phyloP scores from a whole-genome alignment of 1,140 invertebrate species.

The Argopecten irradians region DNA sequence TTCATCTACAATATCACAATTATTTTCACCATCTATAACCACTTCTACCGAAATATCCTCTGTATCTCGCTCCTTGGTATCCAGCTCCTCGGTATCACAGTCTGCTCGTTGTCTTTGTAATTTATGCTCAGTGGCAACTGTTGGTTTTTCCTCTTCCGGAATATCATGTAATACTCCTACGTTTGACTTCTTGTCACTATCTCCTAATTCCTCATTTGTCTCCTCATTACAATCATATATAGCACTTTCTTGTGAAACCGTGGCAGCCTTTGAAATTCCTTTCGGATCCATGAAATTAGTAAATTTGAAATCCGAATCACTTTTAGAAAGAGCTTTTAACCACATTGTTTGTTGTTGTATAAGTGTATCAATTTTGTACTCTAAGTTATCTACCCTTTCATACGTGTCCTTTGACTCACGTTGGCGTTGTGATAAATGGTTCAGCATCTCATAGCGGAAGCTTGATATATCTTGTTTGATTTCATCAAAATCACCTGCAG shows the following conservation, averaged over 20 bases:
- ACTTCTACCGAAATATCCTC: not conserved
- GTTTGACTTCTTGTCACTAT: slow-evolving; percentile 19
- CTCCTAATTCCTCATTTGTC: not conserved
- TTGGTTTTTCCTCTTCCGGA: slow-evolving; percentile 45
- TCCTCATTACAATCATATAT: slow-evolving; percentile 27
- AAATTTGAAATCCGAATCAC: not conserved
- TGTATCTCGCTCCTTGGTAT: not conserved
- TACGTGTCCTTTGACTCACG: slow-evolving; percentile 41
- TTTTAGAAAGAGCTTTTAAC: not conserved
- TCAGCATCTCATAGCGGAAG: slow-evolving; percentile 68
- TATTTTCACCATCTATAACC: not conserved
- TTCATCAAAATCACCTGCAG: slow-evolving; percentile 64
- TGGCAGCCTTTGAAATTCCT: slow-evolving; percentile 10
- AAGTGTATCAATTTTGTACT: slow-evolving; percentile 51
- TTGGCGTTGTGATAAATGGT: slow-evolving; percentile 57
- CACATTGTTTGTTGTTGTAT: slow-evolving; percentile 49
- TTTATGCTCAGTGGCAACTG: slow-evolving; percentile 6
- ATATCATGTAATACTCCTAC: slow-evolving; percentile 40
- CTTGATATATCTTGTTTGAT: slow-evolving; percentile 69
- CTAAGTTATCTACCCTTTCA: slow-evolving; percentile 49
- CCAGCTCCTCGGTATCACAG: not conserved
- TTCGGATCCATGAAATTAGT: not conserved
- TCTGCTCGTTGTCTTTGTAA: slow-evolving; percentile 32
- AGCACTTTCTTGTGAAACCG: slow-evolving; percentile 24
- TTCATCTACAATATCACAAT: not conserved